Percentiles rank a stretch among this genome's conserved stretches.
Evolutionary conservation across 2,113 vertebrate genomes (phyloP).

Genomic region (human): DNA sequence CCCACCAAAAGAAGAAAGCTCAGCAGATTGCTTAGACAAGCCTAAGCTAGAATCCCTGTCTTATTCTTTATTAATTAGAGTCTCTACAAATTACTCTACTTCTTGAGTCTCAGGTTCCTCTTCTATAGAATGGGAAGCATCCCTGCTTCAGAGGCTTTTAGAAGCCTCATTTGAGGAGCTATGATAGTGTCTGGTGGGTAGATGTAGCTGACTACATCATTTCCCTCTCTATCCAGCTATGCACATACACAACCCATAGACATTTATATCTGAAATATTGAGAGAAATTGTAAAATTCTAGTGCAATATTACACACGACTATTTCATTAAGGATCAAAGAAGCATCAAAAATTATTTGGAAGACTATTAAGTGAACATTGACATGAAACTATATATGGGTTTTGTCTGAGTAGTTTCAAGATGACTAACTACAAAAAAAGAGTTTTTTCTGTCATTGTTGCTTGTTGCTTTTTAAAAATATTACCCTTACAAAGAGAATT

Average conservation of each 20-base stretch:
- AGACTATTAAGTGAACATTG: not conserved
- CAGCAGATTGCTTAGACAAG: not conserved
- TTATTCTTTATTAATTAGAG: not conserved
- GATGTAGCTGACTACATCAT: not conserved
- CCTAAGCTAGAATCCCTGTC: not conserved
- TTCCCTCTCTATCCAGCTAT: not conserved
- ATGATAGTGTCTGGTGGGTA: not conserved
- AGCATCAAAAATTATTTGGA: not conserved
- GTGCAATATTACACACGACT: not conserved
- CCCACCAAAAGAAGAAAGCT: not conserved
- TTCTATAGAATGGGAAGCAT: not conserved
- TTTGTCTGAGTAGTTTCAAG: slow-evolving; percentile 11
- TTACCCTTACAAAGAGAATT: not conserved
- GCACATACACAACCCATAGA: not conserved
- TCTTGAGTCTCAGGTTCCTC: not conserved
- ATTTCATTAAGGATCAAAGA: not conserved
- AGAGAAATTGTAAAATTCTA: not conserved
- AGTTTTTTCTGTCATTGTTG: not conserved
- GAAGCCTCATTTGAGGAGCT: not conserved
- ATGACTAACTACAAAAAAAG: not conserved
- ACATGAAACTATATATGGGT: not conserved
- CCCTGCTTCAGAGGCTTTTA: not conserved
- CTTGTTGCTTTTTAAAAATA: not conserved
- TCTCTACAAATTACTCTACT: not conserved
- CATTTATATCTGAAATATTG: not conserved